phyloP scores from a whole-genome alignment of 2,113 vertebrate genomes.

The Plotosus lineatus region DNA sequence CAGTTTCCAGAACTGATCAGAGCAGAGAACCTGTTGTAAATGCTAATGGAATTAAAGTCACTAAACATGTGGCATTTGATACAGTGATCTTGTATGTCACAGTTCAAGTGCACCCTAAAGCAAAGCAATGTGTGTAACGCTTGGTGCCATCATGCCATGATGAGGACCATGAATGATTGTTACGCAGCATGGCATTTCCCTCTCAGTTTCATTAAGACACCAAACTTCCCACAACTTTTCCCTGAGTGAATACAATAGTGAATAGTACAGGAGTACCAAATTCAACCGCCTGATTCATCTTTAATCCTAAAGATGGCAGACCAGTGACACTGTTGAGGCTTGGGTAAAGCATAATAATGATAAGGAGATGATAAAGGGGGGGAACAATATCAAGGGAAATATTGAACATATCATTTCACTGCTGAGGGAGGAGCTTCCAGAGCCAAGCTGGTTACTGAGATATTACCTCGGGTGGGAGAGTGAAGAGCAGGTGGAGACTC shows the following conservation, averaged over 20 bases:
- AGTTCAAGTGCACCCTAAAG: not conserved
- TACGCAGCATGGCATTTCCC: not conserved
- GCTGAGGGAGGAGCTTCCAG: not conserved
- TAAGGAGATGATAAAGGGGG: too few species aligned
- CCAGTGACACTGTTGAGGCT: not conserved
- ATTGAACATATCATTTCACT: not conserved
- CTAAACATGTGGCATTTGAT: not conserved
- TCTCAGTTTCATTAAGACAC: not conserved
- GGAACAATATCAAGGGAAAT: not conserved
- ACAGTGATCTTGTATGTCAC: not conserved
- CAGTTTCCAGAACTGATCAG: not conserved
- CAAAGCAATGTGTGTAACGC: not conserved
- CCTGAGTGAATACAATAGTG: not conserved
- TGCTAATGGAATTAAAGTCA: not conserved
- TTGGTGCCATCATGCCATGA: not conserved
- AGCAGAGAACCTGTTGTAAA: not conserved
- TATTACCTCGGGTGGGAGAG: not conserved
- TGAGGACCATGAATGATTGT: not conserved
- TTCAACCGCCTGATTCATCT: not conserved
- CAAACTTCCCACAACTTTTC: not conserved
- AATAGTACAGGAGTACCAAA: not conserved
- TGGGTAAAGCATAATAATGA: not conserved
- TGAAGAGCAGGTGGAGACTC: conserved; percentile 3
- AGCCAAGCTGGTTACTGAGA: not conserved
- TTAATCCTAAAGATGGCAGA: not conserved